Evolutionary conservation across 2,888 invertebrate genomes (phyloP).

Genomic region (Caenorhabditis sulstoni): DNA sequence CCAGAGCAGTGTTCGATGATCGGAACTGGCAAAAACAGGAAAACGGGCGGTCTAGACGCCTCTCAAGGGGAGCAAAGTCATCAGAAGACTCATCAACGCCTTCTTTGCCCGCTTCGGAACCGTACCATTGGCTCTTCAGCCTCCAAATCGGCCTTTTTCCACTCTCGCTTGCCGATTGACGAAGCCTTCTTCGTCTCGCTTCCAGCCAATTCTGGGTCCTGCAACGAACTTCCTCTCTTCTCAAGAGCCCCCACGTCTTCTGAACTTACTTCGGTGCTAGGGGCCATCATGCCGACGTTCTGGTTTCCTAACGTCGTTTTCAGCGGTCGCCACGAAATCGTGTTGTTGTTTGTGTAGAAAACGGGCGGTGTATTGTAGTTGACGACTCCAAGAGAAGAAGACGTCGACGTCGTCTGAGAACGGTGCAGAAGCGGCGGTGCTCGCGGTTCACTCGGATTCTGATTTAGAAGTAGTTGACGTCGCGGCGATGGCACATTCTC

Average conservation of each 20-base stretch:
- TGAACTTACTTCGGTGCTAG: slow-evolving; percentile 35
- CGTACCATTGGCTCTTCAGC: not conserved
- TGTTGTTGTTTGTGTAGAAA: slow-evolving; percentile 9
- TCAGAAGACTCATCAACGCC: too few relatives aligned
- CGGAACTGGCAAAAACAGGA: slow-evolving; percentile 3
- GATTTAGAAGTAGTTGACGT: slow-evolving; percentile 23
- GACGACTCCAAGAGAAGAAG: too few relatives aligned
- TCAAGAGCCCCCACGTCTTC: too few relatives aligned
- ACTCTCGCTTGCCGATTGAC: slow-evolving; percentile 16
- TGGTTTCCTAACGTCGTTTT: not conserved
- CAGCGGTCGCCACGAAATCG: not conserved
- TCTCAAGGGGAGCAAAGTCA: too few relatives aligned
- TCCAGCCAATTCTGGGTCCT: too few relatives aligned
- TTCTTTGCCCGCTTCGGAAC: too few relatives aligned
- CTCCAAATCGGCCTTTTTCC: slow-evolving; percentile 8
- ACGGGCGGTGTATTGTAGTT: not conserved
- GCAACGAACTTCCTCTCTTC: too few relatives aligned
- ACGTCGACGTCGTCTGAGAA: too few relatives aligned
- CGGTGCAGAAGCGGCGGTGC: too few relatives aligned
- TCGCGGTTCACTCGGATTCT: too few relatives aligned
- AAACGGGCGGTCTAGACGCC: slow-evolving; percentile 38
- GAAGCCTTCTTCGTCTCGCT: not conserved
- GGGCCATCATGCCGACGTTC: slow-evolving; percentile 52
- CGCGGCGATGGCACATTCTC: slow-evolving; percentile 32
- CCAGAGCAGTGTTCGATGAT: slow-evolving; percentile 45